These are phyloP conservation scores for Drosophila mayri DNA, from an alignment of 1,140 invertebrate genomes.

Conservation along the genomic window DNA sequence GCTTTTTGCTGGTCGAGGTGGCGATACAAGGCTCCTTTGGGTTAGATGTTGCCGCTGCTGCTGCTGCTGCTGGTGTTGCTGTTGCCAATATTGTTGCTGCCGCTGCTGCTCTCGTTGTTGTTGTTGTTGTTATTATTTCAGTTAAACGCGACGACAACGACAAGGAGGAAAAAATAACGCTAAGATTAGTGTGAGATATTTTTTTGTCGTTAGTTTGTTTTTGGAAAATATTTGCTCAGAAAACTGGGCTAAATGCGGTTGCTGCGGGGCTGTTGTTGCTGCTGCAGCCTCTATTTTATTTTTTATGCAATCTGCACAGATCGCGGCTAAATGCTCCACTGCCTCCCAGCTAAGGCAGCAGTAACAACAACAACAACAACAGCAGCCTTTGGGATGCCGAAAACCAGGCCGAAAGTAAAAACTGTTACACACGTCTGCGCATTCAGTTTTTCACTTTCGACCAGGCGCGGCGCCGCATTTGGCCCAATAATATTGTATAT, in stretches of 20 bases:
- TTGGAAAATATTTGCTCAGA: constrained; percentile 52
- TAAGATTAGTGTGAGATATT: constrained; percentile 50
- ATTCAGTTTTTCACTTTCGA: constrained; percentile 77
- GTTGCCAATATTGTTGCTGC: constrained; percentile 8
- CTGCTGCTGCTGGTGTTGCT: constrained; percentile 9
- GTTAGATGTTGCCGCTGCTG: constrained; percentile 37
- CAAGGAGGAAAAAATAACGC: constrained; percentile 40
- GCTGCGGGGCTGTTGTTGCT: constrained; percentile 31
- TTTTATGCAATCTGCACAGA: constrained; percentile 72
- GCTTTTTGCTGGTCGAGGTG: constrained; percentile 63
- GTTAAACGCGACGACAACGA: constrained; percentile 52
- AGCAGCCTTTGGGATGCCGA: constrained; percentile 36
- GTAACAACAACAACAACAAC: constrained; percentile 23
- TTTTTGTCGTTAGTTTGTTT: constrained; percentile 38
- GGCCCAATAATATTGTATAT: constrained; percentile 27
- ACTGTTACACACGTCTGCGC: constrained; percentile 79
- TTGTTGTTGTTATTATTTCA: constrained; percentile 34
- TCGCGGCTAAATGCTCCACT: constrained; percentile 62
- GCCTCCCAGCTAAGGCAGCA: constrained; percentile 30
- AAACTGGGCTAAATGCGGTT: constrained; percentile 57
- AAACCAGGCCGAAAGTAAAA: constrained; percentile 76
- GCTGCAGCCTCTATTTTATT: constrained; percentile 51
- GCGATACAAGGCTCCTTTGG: constrained; percentile 46
- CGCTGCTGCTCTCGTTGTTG: constrained; percentile 21
- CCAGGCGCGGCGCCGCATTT: constrained; percentile 39